These are phyloP conservation scores for Epinephelus cyanopodus DNA, from an alignment of 2,113 vertebrate genomes.

Conservation along the genomic window DNA sequence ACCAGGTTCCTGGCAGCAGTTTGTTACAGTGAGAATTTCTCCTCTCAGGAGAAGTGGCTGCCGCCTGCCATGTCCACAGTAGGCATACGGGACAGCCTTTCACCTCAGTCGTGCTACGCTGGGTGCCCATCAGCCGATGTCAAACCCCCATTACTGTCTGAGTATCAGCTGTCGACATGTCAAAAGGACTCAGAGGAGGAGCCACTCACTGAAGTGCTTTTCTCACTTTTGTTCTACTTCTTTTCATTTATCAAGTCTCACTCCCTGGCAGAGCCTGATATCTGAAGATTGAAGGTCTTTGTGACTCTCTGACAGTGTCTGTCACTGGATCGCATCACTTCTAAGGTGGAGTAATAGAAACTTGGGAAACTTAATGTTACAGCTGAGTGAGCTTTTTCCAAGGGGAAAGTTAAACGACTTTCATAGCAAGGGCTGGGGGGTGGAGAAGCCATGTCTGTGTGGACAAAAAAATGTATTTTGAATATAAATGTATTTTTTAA, in stretches of 20 bases:
- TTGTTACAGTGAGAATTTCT: constrained; percentile 5
- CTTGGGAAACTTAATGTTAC: constrained; percentile 72
- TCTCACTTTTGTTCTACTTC: constrained; percentile 65
- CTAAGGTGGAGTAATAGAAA: constrained; percentile 68
- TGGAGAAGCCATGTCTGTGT: background rate
- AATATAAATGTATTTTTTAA: constrained; percentile 3
- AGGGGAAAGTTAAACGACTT: constrained; percentile 43
- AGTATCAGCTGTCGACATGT: constrained; percentile 67
- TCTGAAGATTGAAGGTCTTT: constrained; percentile 68
- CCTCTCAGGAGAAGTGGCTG: background rate
- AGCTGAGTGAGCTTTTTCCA: constrained; percentile 68
- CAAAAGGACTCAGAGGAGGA: constrained; percentile 60
- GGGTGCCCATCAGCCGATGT: constrained; percentile 64
- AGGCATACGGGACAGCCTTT: constrained; percentile 45
- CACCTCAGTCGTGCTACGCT: constrained; percentile 49
- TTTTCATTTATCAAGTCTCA: constrained; percentile 67
- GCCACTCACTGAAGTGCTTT: constrained; percentile 58
- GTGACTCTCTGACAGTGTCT: constrained; percentile 61
- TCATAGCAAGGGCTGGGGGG: background rate
- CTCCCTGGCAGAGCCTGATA: constrained; percentile 65
- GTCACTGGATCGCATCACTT: constrained; percentile 58
- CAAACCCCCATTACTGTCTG: constrained; percentile 65
- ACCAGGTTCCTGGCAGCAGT: constrained; percentile 13
- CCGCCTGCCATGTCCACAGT: constrained; percentile 26
- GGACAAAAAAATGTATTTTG: background rate